Evolutionary conservation across 2,113 vertebrate genomes (phyloP), one percentile per base, ranked within the genome.

Genomic region (Erinaceus europaeus): DNA sequence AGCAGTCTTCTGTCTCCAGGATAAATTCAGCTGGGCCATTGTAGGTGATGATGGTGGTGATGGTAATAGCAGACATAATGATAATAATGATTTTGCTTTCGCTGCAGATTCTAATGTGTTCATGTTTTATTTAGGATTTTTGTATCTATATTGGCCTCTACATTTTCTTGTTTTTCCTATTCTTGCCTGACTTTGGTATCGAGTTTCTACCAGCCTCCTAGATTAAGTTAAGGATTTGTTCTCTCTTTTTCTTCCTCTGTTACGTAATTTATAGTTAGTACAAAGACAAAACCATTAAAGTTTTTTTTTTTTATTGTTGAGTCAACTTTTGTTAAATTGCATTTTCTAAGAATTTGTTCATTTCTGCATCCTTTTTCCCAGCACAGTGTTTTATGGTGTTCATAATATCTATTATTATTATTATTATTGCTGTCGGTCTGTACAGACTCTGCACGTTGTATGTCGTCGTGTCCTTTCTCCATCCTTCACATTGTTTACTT

Each of bases 101-200:
- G 62, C 6, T 0, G 8, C 7, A 23, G 13, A 2, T 17, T n/a
- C 36, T 17, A 0, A 1, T 25, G 12, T 4, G 32, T 4, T 2
- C 0, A 3, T 1, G 8, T 2, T 36, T 21, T 25, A 3, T 27
- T 25, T 0, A 3, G 32, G 67, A 11, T 6, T 4, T 11, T 6
- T 13, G 10, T 18, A 1, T 59, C 55, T 34, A 0, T 9, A 0
- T 32, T 3, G 52, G n/a, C 34, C 38, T 25, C 11, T 17, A 2
- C 9, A 0, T 14, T 15, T 9, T 40, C 64, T 27, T 32, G 7
- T 52, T 67, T 25, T 4, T 12, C 23, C 32, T 6, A 5, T 3
- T 2, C 21, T 29, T 38, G 23, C 42, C 67, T 62, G 20, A 4
- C 9, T 52, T 34, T 10, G 25, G 6, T 9, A 1, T 25, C 34